Evolutionary conservation across 2,888 invertebrate species (phyloP).

Genomic region (Poecilobothrus nobilitatus): DNA sequence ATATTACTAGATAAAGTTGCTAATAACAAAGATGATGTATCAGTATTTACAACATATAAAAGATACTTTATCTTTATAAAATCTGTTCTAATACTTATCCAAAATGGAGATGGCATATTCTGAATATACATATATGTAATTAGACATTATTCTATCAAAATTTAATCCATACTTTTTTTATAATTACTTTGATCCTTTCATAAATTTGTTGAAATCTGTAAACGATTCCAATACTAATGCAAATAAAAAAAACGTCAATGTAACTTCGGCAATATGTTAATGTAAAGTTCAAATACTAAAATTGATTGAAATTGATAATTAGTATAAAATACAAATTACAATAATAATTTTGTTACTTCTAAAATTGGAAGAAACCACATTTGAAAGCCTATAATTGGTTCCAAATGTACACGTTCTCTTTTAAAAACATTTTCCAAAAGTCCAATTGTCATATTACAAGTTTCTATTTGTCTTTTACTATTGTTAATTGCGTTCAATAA

Average conservation of each 20-base stretch:
- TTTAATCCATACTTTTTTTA: conserved; percentile 40
- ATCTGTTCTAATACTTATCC: conserved; percentile 59
- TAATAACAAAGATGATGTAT: conserved; percentile 55
- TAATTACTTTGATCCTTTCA: conserved; percentile 42
- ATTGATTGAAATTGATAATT: conserved; percentile 8
- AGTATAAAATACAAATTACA: no score
- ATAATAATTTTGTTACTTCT: conserved; percentile 27
- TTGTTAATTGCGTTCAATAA: conserved; percentile 31
- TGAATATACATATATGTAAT: conserved; percentile 14
- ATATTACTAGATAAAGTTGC: conserved; percentile 62
- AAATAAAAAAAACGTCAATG: conserved; percentile 60
- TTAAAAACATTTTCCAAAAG: conserved; percentile 33
- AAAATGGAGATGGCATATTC: conserved; percentile 43
- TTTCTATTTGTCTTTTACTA: conserved; percentile 33
- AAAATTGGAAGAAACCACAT: conserved; percentile 32
- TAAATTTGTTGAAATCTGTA: conserved; percentile 58
- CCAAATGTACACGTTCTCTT: conserved; percentile 34
- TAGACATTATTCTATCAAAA: no score
- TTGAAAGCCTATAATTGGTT: conserved; percentile 29
- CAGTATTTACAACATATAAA: conserved; percentile 52
- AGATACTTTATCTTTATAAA: conserved; percentile 56
- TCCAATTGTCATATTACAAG: conserved; percentile 34
- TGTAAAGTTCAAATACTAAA: conserved; percentile 36
- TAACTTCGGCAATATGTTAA: conserved; percentile 64
- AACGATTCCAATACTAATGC: conserved; percentile 58